These are phyloP conservation scores for Bubo scandiacus DNA, from an alignment of 2,113 vertebrate species.

Conservation along the genomic window DNA sequence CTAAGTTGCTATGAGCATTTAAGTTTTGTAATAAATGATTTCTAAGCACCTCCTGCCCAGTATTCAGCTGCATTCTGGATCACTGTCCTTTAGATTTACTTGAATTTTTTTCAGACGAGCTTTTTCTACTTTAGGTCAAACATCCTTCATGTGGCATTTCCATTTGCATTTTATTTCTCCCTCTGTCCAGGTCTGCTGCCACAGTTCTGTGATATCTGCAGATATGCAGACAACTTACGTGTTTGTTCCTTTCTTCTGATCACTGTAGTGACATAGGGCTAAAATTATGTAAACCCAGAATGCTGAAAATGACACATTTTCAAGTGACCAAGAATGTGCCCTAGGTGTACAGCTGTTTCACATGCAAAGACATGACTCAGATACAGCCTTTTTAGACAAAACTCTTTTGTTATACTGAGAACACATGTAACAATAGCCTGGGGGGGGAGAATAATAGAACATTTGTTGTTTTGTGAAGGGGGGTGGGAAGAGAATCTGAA, in stretches of 20 bases:
- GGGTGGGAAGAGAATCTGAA: background rate
- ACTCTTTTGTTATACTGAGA: slow-evolving; percentile 29
- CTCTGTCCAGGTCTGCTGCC: background rate
- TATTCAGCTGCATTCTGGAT: background rate
- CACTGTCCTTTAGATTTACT: background rate
- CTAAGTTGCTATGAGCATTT: background rate
- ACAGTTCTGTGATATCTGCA: background rate
- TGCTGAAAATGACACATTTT: slow-evolving; percentile 4
- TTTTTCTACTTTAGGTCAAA: background rate
- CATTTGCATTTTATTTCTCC: background rate
- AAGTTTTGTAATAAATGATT: background rate
- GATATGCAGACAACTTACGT: background rate
- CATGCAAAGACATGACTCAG: slow-evolving; percentile 37
- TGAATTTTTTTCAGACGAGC: background rate
- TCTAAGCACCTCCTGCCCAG: background rate
- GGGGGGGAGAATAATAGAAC: background rate
- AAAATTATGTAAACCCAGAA: background rate
- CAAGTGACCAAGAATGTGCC: background rate
- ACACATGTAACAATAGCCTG: slow-evolving; percentile 44
- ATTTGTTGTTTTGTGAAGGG: background rate
- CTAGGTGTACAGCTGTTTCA: slow-evolving; percentile 53
- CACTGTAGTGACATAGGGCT: background rate
- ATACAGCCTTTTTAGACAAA: slow-evolving; percentile 35
- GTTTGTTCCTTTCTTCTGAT: background rate
- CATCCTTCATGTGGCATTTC: background rate